Percentiles rank a stretch among this genome's conserved stretches.
phyloP scores from a whole-genome alignment of 2,888 invertebrate genomes.

The Chrysolina haemoptera region DNA sequence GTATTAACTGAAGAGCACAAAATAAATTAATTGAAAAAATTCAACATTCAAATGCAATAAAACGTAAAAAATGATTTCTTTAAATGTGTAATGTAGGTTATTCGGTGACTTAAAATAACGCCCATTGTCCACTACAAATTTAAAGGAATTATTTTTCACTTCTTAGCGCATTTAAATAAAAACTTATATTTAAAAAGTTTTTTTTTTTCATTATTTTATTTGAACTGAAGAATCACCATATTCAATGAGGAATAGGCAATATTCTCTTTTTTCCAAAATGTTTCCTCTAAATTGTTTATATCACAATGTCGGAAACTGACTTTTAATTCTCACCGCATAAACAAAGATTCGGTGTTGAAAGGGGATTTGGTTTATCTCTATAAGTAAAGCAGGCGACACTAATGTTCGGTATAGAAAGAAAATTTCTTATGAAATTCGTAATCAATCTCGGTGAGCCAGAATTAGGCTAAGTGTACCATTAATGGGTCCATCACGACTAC shows the following conservation, averaged over 20 bases:
- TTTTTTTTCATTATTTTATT: too few relatives aligned
- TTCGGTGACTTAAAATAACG: too few relatives aligned
- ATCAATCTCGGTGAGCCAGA: slow-evolving; percentile 12
- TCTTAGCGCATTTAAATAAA: too few relatives aligned
- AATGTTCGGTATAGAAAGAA: slow-evolving; percentile 9
- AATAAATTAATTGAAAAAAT: too few relatives aligned
- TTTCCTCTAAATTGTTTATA: neutral
- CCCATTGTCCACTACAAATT: too few relatives aligned
- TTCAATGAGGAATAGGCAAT: neutral
- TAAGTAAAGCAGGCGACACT: slow-evolving; percentile 4
- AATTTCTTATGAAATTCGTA: slow-evolving; percentile 21
- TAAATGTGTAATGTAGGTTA: too few relatives aligned
- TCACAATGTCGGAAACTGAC: neutral
- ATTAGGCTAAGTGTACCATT: slow-evolving; percentile 20
- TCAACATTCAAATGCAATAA: too few relatives aligned
- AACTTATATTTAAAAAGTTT: too few relatives aligned
- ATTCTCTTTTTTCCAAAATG: neutral
- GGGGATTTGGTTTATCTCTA: slow-evolving; percentile 15
- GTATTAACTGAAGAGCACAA: too few relatives aligned
- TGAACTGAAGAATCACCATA: too few relatives aligned
- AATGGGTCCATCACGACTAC: slow-evolving; percentile 22
- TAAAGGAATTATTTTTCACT: too few relatives aligned
- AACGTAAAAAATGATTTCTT: too few relatives aligned
- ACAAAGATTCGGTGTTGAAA: slow-evolving; percentile 3
- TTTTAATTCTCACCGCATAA: slow-evolving; percentile 3